Base-by-base conservation (phyloP, 1,140 invertebrate genomes). In the Nasonia vitripennis region DNA sequence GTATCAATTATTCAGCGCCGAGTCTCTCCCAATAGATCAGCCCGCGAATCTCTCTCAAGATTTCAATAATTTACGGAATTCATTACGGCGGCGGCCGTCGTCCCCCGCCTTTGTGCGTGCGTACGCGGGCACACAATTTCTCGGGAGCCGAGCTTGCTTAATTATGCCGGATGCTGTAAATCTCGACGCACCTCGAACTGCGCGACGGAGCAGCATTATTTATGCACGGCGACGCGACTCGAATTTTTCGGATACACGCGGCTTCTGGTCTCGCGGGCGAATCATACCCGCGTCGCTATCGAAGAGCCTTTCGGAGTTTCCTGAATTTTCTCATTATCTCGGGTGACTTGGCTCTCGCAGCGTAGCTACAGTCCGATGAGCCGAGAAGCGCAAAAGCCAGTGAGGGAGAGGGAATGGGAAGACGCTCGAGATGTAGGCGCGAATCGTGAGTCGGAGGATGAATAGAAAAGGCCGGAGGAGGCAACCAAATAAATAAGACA, bases 281-380 rank as follows among this genome's bases (percentile, higher is more conserved):
- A 45, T 45, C 9, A 45, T 45, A 45, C 9, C 9, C 10, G 41
- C 10, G 41, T 45, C 10, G 41, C 41, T 45, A 45, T 45, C 9
- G 41, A 9, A 45, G 27, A 27, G 70, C 31, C 70, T 73, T 73
- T 62, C 31, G 45, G 71, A 83, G 84, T 85, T 89, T 89, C 84
- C 87, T 89, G 87, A 85, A 89, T 89, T 89, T 89, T 89, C 89
- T 89, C 89, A 89, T 89, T 89, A 89, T 89, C 87, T 75, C 70
- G 48, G 62, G 5, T 4, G 14, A 31, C 70, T 62, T 34, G 73
- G 20, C 31, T 74, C 34, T 20, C 14, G 78, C 78, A 31, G 20
- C 55, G 45, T 5, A 1, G 75, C 45, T 20, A 55, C 9, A n/a
- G 51, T 1, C 67, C 68, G 80, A 81, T 80, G 80, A 71, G 70